A percentile compares a stretch with the other conserved stretches of the same genome.
These are phyloP conservation scores for Crocallis elinguaria DNA, from an alignment of 2,888 invertebrate species.

Conservation along the genomic window DNA sequence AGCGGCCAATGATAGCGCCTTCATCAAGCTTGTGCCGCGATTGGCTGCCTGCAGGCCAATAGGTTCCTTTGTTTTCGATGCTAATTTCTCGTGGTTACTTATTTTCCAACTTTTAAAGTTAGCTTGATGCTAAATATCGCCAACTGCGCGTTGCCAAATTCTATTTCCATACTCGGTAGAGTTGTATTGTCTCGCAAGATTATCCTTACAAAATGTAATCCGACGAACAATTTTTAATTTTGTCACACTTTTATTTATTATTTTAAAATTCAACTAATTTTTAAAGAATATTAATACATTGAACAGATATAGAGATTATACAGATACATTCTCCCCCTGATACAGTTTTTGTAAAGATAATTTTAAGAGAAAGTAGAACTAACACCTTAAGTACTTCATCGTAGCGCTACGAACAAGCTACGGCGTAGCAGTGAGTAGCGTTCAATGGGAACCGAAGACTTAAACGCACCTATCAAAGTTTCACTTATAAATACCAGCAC, in stretches of 20 bases:
- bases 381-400: too few relatives aligned
- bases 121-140: not conserved
- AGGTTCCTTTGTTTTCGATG: constrained; percentile 9
- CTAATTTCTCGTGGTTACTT: constrained; percentile 3
- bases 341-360: too few relatives aligned
- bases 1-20: constrained; percentile 6
- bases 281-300: too few relatives aligned
- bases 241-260: too few relatives aligned
- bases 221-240: too few relatives aligned
- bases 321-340: too few relatives aligned
- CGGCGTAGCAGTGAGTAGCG: constrained; percentile 12
- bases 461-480: constrained; percentile 3
- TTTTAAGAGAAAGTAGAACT: too few relatives aligned
- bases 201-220: too few relatives aligned
- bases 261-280: too few relatives aligned
- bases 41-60: constrained; percentile 18
- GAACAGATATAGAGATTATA: too few relatives aligned
- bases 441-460: not conserved
- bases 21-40: constrained; percentile 1
- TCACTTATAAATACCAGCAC: not conserved
- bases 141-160: not conserved
- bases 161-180: not conserved
- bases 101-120: not conserved
- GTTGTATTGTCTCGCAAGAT: too few relatives aligned
- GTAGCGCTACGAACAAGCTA: constrained; percentile 6